Percentiles rank a stretch among this genome's conserved stretches.
Conservation (phyloP, 2,797 vertebrate genomes). For the Spinibarbus caldwelli region DNA sequence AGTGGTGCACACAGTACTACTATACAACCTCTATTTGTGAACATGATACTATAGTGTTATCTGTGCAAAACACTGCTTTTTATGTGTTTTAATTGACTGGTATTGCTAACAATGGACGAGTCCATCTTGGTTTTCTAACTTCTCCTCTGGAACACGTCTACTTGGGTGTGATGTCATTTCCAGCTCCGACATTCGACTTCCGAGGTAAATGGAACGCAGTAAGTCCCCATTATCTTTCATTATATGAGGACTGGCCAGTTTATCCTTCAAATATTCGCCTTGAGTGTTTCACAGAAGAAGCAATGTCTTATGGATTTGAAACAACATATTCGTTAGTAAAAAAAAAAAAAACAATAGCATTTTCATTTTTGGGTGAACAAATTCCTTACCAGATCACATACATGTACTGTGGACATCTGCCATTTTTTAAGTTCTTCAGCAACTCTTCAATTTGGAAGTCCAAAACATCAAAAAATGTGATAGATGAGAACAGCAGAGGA, state of each 20-base stretch:
- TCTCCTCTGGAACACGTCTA: no score
- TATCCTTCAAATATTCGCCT: neutral
- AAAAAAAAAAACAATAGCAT: no score
- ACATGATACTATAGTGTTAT: neutral
- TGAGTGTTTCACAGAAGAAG: neutral
- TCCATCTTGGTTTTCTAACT: neutral
- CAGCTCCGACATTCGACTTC: neutral
- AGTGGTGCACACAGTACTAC: neutral
- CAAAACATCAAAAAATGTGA: conserved; percentile 55
- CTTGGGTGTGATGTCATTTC: no score
- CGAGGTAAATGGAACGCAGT: neutral
- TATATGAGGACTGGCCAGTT: no score
- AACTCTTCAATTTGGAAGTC: conserved; percentile 4
- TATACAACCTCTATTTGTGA: neutral
- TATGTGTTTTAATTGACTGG: neutral
- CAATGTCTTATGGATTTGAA: neutral
- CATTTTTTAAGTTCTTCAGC: neutral
- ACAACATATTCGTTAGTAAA: neutral
- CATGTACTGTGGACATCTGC: neutral
- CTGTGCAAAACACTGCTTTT: neutral
- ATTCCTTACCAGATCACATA: neutral
- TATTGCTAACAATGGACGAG: neutral
- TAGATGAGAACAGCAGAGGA: conserved; percentile 46
- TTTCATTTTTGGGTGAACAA: neutral
- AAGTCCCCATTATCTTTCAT: no score